Conservation (phyloP, 2,797 vertebrate genomes). For the Semotilus atromaculatus region DNA sequence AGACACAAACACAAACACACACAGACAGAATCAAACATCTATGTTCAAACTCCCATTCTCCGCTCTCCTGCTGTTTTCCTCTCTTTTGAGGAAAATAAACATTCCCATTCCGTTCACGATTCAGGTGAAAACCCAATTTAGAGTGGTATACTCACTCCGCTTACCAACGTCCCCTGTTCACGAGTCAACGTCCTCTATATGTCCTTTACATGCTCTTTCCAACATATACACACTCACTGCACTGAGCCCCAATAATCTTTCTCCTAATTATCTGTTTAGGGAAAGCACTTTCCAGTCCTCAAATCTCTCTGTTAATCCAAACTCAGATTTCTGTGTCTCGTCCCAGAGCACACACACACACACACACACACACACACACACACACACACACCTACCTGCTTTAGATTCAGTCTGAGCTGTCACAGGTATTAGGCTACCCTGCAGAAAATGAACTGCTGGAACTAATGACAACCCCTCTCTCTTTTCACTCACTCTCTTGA, state of each 20-base stretch:
- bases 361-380: conserved; percentile 56
- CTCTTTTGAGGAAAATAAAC: conserved; percentile 51
- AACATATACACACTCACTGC: conserved; percentile 11
- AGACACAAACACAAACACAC: neutral
- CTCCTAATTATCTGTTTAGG: conserved; percentile 60
- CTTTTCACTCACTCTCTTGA: conserved; percentile 47
- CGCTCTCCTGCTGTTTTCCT: conserved; percentile 49
- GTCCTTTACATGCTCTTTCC: conserved; percentile 49
- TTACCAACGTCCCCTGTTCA: conserved; percentile 29
- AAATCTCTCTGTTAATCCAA: conserved; percentile 48
- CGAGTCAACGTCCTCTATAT: conserved; percentile 16
- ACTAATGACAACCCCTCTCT: conserved; percentile 73
- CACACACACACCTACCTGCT: conserved; percentile 65
- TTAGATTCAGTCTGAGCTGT: conserved; percentile 72
- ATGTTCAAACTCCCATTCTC: conserved; percentile 43
- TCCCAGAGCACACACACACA: conserved; percentile 61
- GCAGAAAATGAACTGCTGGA: conserved; percentile 76
- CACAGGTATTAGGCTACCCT: conserved; percentile 70
- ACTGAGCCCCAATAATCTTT: conserved; percentile 14
- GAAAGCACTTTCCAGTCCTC: conserved; percentile 23
- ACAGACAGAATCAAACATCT: conserved; percentile 2
- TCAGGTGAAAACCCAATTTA: conserved; percentile 67
- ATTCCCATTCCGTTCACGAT: conserved; percentile 66
- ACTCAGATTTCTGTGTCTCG: conserved; percentile 55
- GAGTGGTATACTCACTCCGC: conserved; percentile 39